phyloP scores from a whole-genome alignment of 2,888 invertebrate species.

The Sisyra terminalis region DNA sequence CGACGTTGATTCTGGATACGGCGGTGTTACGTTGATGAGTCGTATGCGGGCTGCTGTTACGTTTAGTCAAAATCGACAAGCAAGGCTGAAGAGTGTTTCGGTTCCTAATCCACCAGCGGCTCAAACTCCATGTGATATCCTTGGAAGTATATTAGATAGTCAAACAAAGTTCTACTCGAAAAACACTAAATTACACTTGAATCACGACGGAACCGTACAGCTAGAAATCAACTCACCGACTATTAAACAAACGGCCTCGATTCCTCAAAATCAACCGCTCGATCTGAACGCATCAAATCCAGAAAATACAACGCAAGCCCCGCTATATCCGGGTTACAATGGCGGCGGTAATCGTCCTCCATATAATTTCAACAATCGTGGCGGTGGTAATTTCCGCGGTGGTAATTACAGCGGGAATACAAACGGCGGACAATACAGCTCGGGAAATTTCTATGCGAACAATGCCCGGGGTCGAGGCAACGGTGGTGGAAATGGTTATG shows the following conservation, averaged over 20 bases:
- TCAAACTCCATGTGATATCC: conserved; percentile 38
- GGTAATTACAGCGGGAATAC: conserved; percentile 12
- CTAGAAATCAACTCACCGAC: conserved; percentile 22
- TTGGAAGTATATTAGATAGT: conserved; percentile 50
- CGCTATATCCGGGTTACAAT: conserved; percentile 45
- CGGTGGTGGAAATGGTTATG: background rate
- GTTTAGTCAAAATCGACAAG: conserved; percentile 19
- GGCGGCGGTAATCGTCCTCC: conserved; percentile 23
- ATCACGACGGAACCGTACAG: conserved; percentile 43
- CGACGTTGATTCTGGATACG: conserved; percentile 18
- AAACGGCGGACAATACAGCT: conserved; percentile 10
- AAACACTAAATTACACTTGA: conserved; percentile 36
- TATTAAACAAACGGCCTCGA: conserved; percentile 9
- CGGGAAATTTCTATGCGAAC: conserved; percentile 5
- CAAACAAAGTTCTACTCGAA: conserved; percentile 56
- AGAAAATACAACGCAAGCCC: conserved; percentile 29
- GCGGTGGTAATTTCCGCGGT: conserved; percentile 14
- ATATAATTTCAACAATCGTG: conserved; percentile 17
- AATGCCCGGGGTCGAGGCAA: conserved; percentile 3
- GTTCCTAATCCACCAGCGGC: conserved; percentile 28
- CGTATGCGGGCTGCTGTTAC: conserved; percentile 28
- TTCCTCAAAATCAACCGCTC: conserved; percentile 8
- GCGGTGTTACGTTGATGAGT: conserved; percentile 26
- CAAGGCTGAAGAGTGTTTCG: conserved; percentile 31
- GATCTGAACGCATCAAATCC: conserved; percentile 9